Percentiles rank a stretch among this genome's conserved stretches.
Evolutionary conservation across 2,113 vertebrate genomes (phyloP).

Genomic region (Heterochromis multidens): DNA sequence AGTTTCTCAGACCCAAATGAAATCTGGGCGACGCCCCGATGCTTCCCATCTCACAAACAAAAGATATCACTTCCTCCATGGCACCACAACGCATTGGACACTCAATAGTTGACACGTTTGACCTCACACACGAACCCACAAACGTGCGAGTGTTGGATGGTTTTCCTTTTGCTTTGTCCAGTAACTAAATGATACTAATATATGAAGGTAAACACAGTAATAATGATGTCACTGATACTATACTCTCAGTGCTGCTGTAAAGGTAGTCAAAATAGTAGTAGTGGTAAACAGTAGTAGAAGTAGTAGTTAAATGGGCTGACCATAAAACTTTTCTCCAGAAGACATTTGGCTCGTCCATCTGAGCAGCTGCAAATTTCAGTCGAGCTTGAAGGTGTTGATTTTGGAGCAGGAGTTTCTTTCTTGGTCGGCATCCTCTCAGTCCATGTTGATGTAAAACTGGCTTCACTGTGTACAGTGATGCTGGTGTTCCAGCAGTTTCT

Average conservation of each 20-base stretch:
- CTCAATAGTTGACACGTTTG: not conserved
- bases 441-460: too few species aligned
- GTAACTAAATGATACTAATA: not conserved
- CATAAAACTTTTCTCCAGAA: too few species aligned
- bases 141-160: not conserved
- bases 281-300: not conserved
- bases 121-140: not conserved
- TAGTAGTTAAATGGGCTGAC: not conserved
- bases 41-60: constrained; percentile 17
- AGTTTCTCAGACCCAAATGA: constrained; percentile 12
- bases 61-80: not conserved
- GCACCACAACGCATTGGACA: not conserved
- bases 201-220: not conserved
- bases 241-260: not conserved
- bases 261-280: not conserved
- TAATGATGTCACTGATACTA: not conserved
- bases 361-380: too few species aligned
- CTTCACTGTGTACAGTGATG: too few species aligned
- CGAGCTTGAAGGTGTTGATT: too few species aligned
- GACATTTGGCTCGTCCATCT: too few species aligned
- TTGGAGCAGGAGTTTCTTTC: too few species aligned
- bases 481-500: too few species aligned
- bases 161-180: not conserved
- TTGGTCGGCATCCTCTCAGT: too few species aligned
- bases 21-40: constrained; percentile 12